Evolutionary conservation across 2,113 vertebrate species (phyloP).

Genomic region (Notothenia coriiceps): DNA sequence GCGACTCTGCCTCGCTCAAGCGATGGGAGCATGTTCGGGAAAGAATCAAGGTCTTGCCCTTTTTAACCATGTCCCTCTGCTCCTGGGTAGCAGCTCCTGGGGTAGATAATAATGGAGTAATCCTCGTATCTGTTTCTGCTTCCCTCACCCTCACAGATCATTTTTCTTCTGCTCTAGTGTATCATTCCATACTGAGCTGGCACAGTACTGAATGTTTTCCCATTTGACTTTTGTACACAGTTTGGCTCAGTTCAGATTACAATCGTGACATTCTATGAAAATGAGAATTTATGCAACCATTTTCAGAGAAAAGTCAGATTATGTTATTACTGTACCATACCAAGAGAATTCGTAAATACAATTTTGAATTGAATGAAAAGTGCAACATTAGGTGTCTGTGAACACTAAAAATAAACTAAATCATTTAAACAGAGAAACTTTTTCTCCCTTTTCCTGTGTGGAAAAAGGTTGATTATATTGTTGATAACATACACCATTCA

Average conservation of each 20-base stretch:
- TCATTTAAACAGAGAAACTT: not conserved
- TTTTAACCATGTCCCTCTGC: constrained; percentile 71
- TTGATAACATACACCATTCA: not conserved
- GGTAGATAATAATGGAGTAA: constrained; percentile 83
- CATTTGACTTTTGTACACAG: constrained; percentile 54
- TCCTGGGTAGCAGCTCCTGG: constrained; percentile 72
- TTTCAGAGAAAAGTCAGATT: constrained; percentile 23
- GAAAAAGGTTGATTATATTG: not conserved
- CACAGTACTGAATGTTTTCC: constrained; percentile 56
- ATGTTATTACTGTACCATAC: not conserved
- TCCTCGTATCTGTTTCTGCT: constrained; percentile 84
- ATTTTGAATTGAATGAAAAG: constrained; percentile 3
- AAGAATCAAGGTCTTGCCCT: constrained; percentile 80
- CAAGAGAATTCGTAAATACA: not conserved
- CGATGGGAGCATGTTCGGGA: constrained; percentile 48
- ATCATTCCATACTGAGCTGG: constrained; percentile 64
- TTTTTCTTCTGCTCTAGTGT: constrained; percentile 66
- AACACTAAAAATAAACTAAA: no score
- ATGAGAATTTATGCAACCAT: constrained; percentile 1
- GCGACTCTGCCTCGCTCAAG: constrained; percentile 39
- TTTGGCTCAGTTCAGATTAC: constrained; percentile 57
- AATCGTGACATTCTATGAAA: constrained; percentile 36
- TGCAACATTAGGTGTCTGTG: not conserved
- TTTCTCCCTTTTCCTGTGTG: not conserved
- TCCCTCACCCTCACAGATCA: constrained; percentile 64